Base-by-base conservation (phyloP, 2,113 vertebrate species). In the Nothocercus julius region DNA sequence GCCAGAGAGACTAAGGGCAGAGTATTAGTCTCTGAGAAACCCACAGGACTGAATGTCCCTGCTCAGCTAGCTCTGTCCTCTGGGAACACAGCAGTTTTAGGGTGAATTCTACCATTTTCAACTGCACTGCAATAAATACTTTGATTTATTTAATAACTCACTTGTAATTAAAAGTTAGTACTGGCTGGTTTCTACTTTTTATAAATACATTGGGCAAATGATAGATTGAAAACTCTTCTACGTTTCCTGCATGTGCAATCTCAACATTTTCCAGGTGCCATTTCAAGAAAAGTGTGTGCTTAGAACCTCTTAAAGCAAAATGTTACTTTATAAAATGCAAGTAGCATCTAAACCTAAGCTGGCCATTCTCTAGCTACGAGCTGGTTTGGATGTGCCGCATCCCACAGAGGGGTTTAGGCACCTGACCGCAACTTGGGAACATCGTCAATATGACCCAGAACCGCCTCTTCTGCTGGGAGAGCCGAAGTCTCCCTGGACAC, bases 121-220 rank as follows among this genome's bases (percentile, higher is more conserved):
- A 75, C 79, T 91, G 87, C 78, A 40, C 42, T 89, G 32, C 89
- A 27, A 93, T 82, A 88, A 89, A 24, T 2, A 75, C 94, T 92
- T 97, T 92, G 89, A 87, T 92, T 85, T 38, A 90, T 96, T 97
- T 96, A 77, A 68, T 80, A 95, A 82, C 32, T 91, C 45, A 27
- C 86, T 92, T 96, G 80, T 92, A 79, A 96, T 96, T 94, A 93
- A 24, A n/a, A 95, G 96, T 96, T 96, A 97, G 93, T 95, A 97
- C 89, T 95, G 86, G 96, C 87, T 69, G 75, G 58, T 86, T 96
- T 92, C 30, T 70, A 62, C 61, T 76, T 92, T 69, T 93, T 79
- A 56, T 25, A 42, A 49, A 36, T 15, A 36, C 38, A 27, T 27
- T 28, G 78, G 70, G 82, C 84, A 89, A 91, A 82, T 8, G 27